Evolutionary conservation across 2,888 invertebrate genomes (phyloP).

Genomic region (Agrotis exclamationis): DNA sequence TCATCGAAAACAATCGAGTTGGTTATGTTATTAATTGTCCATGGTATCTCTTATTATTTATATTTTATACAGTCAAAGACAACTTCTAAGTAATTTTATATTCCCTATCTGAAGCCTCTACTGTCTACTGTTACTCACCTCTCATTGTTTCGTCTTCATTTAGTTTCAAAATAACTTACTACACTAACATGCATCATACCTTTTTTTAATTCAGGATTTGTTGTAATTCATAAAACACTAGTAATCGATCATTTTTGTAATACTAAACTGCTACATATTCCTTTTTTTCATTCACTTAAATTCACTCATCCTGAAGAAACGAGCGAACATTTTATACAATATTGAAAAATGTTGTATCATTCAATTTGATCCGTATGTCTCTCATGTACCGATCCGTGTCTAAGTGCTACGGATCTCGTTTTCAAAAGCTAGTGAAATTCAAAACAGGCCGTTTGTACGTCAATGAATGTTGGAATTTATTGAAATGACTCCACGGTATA

Average conservation of each 20-base stretch:
- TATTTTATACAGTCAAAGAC: too few species aligned
- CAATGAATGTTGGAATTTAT: constrained; percentile 85
- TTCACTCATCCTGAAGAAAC: not conserved
- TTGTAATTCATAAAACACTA: too few species aligned
- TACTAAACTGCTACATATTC: not conserved
- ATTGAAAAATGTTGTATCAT: constrained; percentile 35
- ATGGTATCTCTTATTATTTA: too few species aligned
- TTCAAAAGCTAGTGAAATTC: constrained; percentile 88
- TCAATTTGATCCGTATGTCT: constrained; percentile 67
- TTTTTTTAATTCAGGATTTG: too few species aligned
- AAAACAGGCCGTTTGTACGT: constrained; percentile 87
- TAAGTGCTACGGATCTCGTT: constrained; percentile 86
- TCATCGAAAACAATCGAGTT: too few species aligned
- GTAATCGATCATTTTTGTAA: not conserved
- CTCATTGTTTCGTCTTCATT: not conserved
- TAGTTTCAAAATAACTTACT: not conserved
- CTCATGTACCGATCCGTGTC: constrained; percentile 80
- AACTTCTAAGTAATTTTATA: too few species aligned
- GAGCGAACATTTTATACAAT: not conserved
- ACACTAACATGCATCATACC: too few species aligned
- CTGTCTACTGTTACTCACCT: not conserved
- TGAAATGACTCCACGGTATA: constrained; percentile 80
- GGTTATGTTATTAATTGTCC: too few species aligned
- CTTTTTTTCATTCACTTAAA: not conserved
- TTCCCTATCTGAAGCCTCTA: not conserved